phyloP scores from a whole-genome alignment of 1,140 invertebrate species.

The Anadara kagoshimensis region DNA sequence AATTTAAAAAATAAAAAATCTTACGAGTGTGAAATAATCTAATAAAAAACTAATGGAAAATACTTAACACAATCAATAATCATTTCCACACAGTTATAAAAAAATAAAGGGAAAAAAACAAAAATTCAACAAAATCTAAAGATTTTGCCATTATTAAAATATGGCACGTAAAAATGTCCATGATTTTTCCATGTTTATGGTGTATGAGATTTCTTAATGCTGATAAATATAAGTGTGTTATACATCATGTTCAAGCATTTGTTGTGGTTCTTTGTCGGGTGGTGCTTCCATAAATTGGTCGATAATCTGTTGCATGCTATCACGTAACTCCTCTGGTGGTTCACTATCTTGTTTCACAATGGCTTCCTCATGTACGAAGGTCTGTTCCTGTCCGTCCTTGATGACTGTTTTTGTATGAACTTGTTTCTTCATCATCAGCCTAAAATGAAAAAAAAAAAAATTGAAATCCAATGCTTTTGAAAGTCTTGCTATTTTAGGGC shows the following conservation, averaged over 20 bases:
- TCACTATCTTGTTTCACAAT: conserved; percentile 68
- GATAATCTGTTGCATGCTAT: conserved; percentile 70
- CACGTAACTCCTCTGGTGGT: conserved; percentile 67
- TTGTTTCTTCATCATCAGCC: conserved; percentile 70
- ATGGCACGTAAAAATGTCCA: too few relatives aligned
- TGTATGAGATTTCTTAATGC: too few relatives aligned
- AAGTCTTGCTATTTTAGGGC: too few relatives aligned
- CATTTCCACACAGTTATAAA: too few relatives aligned
- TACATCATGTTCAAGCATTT: conserved; percentile 29
- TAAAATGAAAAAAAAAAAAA: conserved; percentile 32
- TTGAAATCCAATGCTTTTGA: background rate
- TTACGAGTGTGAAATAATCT: too few relatives aligned
- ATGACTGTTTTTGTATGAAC: conserved; percentile 68
- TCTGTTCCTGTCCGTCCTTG: conserved; percentile 67
- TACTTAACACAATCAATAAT: too few relatives aligned
- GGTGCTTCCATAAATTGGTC: conserved; percentile 67
- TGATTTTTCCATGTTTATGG: too few relatives aligned
- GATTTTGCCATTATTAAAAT: too few relatives aligned
- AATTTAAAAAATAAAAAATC: too few relatives aligned
- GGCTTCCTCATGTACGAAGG: conserved; percentile 64
- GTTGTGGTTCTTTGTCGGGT: conserved; percentile 8
- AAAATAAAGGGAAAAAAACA: too few relatives aligned
- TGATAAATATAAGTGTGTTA: background rate
- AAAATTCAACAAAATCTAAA: too few relatives aligned
- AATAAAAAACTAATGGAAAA: too few relatives aligned